Conservation (phyloP, 2,888 invertebrate genomes). For the Lymantria monacha region DNA sequence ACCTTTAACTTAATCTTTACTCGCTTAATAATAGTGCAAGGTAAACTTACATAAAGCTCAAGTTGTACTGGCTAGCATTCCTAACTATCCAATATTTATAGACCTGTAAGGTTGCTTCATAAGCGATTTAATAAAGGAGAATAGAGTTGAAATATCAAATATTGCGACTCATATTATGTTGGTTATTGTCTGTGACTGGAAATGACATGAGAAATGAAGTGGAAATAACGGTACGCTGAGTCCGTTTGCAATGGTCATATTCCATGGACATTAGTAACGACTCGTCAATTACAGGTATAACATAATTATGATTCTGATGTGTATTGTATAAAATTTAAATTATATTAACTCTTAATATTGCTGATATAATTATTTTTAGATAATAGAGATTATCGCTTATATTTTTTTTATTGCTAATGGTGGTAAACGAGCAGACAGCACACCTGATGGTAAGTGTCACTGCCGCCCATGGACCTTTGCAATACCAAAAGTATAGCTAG, state of each 20-base stretch:
- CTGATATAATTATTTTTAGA: no score
- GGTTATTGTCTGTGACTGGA: conserved; percentile 42
- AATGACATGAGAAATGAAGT: conserved; percentile 61
- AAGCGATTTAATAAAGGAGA: conserved; percentile 17
- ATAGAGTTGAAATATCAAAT: conserved; percentile 20
- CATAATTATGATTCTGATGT: not conserved
- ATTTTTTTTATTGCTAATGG: no score
- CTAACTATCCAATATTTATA: conserved; percentile 39
- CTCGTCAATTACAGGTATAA: conserved; percentile 17
- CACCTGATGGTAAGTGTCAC: no score
- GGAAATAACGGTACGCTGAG: conserved; percentile 50
- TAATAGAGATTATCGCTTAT: no score
- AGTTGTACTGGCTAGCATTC: conserved; percentile 30
- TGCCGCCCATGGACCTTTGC: no score
- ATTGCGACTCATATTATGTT: conserved; percentile 35
- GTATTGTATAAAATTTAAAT: no score
- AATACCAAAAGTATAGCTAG: no score
- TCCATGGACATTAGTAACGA: conserved; percentile 31
- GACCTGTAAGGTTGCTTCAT: conserved; percentile 33
- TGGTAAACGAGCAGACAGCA: no score
- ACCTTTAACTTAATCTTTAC: conserved; percentile 30
- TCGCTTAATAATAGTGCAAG: conserved; percentile 17
- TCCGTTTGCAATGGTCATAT: conserved; percentile 39
- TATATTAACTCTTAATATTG: no score
- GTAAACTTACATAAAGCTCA: conserved; percentile 30